Evolutionary conservation across 2,113 vertebrate species (phyloP).

Genomic region (Cyanistes caeruleus): DNA sequence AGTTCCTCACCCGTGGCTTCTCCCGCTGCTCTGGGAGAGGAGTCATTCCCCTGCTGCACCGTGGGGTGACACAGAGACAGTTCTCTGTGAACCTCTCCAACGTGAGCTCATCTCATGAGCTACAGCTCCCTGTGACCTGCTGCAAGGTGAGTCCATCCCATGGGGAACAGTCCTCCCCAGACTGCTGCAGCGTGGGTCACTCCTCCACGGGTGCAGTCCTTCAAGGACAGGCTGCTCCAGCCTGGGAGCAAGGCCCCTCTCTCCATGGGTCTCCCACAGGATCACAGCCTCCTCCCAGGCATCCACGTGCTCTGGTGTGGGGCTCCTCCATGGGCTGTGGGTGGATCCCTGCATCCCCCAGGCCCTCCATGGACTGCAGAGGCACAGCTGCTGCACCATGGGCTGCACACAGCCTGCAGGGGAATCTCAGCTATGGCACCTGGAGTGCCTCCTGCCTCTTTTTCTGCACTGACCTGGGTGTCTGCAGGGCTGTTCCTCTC

Average conservation of each 20-base stretch:
- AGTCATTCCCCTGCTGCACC: neutral
- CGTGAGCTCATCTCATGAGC: fast-evolving
- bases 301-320: fast-evolving
- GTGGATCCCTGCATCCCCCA: neutral
- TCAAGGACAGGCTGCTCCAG: neutral
- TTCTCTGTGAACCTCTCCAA: neutral
- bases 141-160: neutral
- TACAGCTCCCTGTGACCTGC: neutral
- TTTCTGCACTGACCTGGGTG: neutral
- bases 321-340: neutral
- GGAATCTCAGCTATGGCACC: fast-evolving
- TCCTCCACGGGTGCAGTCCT: neutral
- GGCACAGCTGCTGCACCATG: neutral
- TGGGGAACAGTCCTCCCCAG: fast-evolving
- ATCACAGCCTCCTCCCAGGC: neutral
- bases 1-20: neutral
- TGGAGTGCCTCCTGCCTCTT: neutral
- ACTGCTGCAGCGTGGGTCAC: neutral
- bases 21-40: neutral
- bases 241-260: neutral
- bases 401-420: neutral
- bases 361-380: neutral
- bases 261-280: neutral
- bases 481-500: neutral
- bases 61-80: neutral